phyloP scores from a whole-genome alignment of 2,113 vertebrate genomes.

The Ptyas mucosa region DNA sequence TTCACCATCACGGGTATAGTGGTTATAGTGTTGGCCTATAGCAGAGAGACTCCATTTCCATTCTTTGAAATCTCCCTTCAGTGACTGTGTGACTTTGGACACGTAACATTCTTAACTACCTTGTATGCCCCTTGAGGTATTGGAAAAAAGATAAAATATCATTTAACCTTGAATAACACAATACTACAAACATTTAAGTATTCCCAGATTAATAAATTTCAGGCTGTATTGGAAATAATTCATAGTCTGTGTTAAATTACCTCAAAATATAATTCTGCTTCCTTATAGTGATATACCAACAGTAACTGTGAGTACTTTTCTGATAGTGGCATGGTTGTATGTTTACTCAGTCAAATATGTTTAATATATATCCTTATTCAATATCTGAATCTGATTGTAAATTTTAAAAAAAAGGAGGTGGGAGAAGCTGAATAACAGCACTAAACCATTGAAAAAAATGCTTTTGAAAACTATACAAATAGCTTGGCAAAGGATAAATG shows the following conservation, averaged over 20 bases:
- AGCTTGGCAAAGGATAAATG: slow-evolving; percentile 30
- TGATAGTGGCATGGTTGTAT: background rate
- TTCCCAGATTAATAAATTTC: background rate
- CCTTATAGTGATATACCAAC: background rate
- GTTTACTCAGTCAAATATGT: background rate
- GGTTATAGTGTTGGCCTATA: background rate
- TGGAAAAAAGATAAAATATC: background rate
- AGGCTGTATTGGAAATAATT: background rate
- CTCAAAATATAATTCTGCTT: background rate
- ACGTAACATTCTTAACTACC: background rate
- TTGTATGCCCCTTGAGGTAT: background rate
- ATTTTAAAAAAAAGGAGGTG: slow-evolving; percentile 5
- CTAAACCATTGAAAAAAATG: background rate
- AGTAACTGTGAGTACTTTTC: background rate
- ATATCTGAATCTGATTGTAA: background rate
- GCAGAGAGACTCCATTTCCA: background rate
- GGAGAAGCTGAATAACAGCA: slow-evolving; percentile 11
- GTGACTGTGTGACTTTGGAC: background rate
- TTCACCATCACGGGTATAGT: background rate
- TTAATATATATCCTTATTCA: background rate
- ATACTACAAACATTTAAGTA: background rate
- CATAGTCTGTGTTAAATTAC: background rate
- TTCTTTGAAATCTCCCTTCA: background rate
- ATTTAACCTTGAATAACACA: background rate
- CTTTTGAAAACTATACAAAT: slow-evolving; percentile 7